Base-by-base conservation (phyloP, 2,888 invertebrate genomes). In the Drosophila buzzatii region DNA sequence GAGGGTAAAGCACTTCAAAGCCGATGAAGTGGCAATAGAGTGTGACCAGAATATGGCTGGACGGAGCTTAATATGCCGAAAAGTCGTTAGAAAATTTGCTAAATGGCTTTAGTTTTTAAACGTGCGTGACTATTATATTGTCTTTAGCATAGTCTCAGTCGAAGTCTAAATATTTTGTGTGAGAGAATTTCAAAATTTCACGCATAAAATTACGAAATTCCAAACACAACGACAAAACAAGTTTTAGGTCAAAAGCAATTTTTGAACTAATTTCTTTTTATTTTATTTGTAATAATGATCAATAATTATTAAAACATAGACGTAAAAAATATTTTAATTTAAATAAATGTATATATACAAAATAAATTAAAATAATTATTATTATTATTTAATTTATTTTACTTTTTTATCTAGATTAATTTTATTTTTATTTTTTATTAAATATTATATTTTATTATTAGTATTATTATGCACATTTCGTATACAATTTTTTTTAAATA, bases 21-120 rank as follows among this genome's bases (percentile, higher is more conserved):
- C 27, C 31, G 23, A 41, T 41, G 61, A 66, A 31, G 44, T 49
- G 68, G 16, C 27, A 56, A 68, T 37, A 10, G 47, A 39, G 27
- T 68, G 69, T 49, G 67, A 67, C 57, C 27, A 14, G 69, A 49
- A 68, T 56, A 49, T 3, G 27, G 14, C 55, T 3, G 9, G 12
- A 12, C 20, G 45, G 18, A 45, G 16, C 12, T 20, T 37, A 41
- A 27, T 10, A 16, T 16, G 16, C 33, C 23, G 20, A 31, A 59
- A 47, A 23, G 58, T 37, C 31, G 10, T 49, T 49, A 10, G 4
- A 16, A 31, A 31, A 31, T 10, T 31, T 12, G n/a, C n/a, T 7
- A 49, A 49, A 31, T n/a, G 6, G 10, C 8, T n/a, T n/a, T 31
- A 49, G 47, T n/a, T 49, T n/a, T 49, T n/a, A 1, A 10, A 9